Conservation (phyloP, 2,113 vertebrate genomes). For the Calcarius ornatus region DNA sequence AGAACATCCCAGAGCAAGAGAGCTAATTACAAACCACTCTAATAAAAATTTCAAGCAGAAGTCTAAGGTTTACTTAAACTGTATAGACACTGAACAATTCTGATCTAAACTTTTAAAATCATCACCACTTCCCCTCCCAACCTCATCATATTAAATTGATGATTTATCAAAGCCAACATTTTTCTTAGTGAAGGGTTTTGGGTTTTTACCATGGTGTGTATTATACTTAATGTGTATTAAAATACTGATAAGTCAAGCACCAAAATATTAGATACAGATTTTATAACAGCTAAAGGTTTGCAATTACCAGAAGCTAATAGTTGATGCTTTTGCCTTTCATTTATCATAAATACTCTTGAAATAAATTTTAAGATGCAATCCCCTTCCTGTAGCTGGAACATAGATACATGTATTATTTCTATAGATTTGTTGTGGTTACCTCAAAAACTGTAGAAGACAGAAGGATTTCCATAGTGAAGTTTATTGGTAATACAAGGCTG, state of each 20-base stretch:
- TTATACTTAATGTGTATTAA: background rate
- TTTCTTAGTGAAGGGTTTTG: background rate
- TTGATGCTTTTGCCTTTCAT: background rate
- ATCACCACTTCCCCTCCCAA: background rate
- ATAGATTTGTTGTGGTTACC: background rate
- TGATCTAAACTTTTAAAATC: background rate
- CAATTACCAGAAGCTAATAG: background rate
- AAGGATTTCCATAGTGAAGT: background rate
- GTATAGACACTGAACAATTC: background rate
- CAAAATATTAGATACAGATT: background rate
- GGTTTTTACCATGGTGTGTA: background rate
- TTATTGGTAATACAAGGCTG: background rate
- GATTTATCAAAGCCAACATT: background rate
- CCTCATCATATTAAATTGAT: background rate
- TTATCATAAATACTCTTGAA: background rate
- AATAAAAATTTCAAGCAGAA: background rate
- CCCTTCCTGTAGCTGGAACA: background rate
- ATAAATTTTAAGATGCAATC: background rate
- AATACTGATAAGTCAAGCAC: background rate
- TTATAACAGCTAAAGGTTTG: background rate
- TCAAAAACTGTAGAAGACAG: background rate
- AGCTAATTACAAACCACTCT: background rate
- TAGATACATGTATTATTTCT: background rate
- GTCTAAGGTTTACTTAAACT: background rate
- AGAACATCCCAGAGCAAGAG: background rate